phyloP scores from a whole-genome alignment of 2,113 vertebrate genomes.

The Uria lomvia region DNA sequence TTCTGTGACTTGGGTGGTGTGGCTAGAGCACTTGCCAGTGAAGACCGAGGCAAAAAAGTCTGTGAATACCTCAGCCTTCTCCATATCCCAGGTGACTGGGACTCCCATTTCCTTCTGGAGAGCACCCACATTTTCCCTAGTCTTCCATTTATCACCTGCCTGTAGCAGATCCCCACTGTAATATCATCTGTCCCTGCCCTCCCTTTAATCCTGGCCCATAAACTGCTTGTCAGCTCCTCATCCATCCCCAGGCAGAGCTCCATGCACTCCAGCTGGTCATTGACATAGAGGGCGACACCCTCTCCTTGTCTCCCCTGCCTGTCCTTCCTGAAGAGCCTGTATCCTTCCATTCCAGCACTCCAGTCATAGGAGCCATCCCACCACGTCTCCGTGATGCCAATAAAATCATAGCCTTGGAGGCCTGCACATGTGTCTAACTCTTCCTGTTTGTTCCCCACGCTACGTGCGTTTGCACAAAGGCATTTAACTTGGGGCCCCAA shows the following conservation, averaged over 20 bases:
- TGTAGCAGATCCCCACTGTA: not conserved
- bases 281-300: not conserved
- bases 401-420: not conserved
- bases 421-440: not conserved
- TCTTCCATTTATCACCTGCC: not conserved
- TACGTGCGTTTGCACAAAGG: not conserved
- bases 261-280: not conserved
- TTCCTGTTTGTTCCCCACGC: not conserved
- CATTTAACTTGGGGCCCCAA: not conserved
- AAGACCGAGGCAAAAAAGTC: not conserved
- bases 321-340: not conserved
- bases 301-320: not conserved
- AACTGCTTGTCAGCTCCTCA: not conserved
- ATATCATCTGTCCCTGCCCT: not conserved
- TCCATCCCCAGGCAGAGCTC: not conserved
- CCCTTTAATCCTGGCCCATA: not conserved
- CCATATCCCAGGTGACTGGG: not conserved
- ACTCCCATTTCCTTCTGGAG: not conserved
- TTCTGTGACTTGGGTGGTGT: not conserved
- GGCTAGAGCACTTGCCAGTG: not conserved
- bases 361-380: not conserved
- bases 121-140: not conserved
- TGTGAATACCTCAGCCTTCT: not conserved
- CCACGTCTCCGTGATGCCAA: not conserved
- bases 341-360: not conserved